These are phyloP conservation scores for Drosophila robusta DNA, from an alignment of 2,888 invertebrate genomes.

Conservation along the genomic window DNA sequence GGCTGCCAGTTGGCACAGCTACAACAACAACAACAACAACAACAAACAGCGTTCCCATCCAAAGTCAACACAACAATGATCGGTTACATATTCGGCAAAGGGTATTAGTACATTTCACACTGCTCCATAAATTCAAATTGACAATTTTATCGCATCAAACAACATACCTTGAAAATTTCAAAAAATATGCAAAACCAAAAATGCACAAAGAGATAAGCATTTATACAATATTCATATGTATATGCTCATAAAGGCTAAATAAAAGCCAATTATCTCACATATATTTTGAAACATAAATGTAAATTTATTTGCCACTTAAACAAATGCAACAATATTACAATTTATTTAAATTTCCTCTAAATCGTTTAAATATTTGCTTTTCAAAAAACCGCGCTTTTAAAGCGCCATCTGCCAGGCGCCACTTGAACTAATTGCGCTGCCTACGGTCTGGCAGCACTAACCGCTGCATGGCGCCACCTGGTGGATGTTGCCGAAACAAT, in stretches of 20 bases:
- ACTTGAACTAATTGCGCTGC: not conserved
- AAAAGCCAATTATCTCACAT: not conserved
- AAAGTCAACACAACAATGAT: slow-evolving; percentile 77
- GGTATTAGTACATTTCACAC: slow-evolving; percentile 48
- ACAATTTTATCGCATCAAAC: slow-evolving; percentile 5
- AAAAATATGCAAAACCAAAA: not conserved
- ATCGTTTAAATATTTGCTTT: not conserved
- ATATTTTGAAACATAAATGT: not conserved
- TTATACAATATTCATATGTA: not conserved
- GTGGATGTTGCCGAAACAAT: fast-evolving
- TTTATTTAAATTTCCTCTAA: too few relatives aligned
- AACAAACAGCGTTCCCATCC: slow-evolving; percentile 70
- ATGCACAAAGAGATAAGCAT: too few relatives aligned
- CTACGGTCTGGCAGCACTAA: slow-evolving; percentile 7
- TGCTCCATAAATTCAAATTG: slow-evolving; percentile 23
- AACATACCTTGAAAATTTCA: not conserved
- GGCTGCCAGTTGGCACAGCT: slow-evolving; percentile 71
- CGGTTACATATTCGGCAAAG: slow-evolving; percentile 56
- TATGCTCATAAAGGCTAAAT: not conserved
- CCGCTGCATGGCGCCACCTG: slow-evolving; percentile 10
- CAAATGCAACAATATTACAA: too few relatives aligned
- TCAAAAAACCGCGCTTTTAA: not conserved
- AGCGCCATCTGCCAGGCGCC: slow-evolving; percentile 19
- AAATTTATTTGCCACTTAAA: not conserved
- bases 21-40: slow-evolving; percentile 29